Evolutionary conservation across 37 sponge, comb jelly and placozoan genomes (phyloP).

Genomic region (Hormiphora californensis): DNA sequence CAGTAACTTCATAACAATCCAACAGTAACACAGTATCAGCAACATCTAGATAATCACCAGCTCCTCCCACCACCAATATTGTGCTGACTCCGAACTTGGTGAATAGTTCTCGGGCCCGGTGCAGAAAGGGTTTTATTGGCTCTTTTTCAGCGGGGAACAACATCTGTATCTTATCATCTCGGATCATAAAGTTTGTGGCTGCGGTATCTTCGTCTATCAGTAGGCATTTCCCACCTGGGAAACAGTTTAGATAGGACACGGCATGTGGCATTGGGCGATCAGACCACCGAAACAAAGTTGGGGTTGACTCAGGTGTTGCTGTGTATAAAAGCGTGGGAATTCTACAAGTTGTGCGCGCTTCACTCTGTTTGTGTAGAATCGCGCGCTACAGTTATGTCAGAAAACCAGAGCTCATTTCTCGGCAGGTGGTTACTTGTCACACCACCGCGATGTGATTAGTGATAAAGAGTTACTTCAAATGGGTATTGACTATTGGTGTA

Average conservation of each 20-base stretch:
- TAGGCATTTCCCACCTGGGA: slow-evolving; percentile 20
- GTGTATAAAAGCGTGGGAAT: too few species aligned
- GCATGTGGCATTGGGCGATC: too few species aligned
- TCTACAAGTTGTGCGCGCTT: too few species aligned
- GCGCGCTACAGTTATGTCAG: too few species aligned
- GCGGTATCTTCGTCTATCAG: slow-evolving; percentile 57
- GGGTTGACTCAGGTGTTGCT: too few species aligned
- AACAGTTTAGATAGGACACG: not conserved
- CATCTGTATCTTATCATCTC: slow-evolving; percentile 56
- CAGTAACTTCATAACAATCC: slow-evolving; percentile 3
- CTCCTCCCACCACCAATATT: slow-evolving; percentile 54
- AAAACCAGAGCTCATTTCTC: too few species aligned
- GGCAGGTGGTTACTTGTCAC: too few species aligned
- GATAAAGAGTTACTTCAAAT: too few species aligned
- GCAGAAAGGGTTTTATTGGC: slow-evolving; percentile 56
- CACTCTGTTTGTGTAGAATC: too few species aligned
- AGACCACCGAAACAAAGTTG: too few species aligned
- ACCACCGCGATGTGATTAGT: too few species aligned
- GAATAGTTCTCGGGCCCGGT: slow-evolving; percentile 19
- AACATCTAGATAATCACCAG: slow-evolving; percentile 53
- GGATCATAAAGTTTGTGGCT: slow-evolving; percentile 58
- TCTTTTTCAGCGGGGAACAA: slow-evolving; percentile 53
- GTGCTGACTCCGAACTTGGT: slow-evolving; percentile 43
- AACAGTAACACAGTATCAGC: slow-evolving; percentile 51
- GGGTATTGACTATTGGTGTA: too few species aligned